phyloP scores from a whole-genome alignment of 1,140 invertebrate species.

The Drosophila truncata region DNA sequence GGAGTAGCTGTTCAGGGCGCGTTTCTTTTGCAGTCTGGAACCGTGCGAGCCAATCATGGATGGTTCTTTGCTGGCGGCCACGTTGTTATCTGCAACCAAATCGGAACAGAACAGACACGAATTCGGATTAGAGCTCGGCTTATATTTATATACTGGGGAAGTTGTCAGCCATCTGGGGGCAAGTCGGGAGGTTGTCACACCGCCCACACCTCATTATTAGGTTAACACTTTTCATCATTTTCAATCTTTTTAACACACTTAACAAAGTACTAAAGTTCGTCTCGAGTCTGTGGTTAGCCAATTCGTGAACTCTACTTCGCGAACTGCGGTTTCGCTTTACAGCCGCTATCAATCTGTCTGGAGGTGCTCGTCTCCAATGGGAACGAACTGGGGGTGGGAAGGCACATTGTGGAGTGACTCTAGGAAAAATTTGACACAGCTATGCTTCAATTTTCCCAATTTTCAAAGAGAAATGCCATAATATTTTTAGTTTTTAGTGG shows the following conservation, averaged over 20 bases:
- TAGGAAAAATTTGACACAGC: slow-evolving; percentile 10
- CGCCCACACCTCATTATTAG: slow-evolving; percentile 25
- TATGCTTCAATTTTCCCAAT: slow-evolving; percentile 9
- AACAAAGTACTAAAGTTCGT: slow-evolving; percentile 35
- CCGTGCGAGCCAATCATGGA: slow-evolving; percentile 63
- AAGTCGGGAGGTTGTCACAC: slow-evolving; percentile 1
- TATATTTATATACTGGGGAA: not conserved
- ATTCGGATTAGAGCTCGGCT: slow-evolving; percentile 29
- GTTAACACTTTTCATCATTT: slow-evolving; percentile 22
- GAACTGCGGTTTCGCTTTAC: slow-evolving; percentile 29
- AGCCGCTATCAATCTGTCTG: slow-evolving; percentile 14
- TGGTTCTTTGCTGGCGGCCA: slow-evolving; percentile 40
- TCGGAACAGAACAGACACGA: slow-evolving; percentile 31
- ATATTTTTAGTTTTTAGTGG: slow-evolving; percentile 4
- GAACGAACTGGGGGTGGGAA: not conserved
- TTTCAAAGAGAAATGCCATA: not conserved
- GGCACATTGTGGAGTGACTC: not conserved
- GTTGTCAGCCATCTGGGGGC: slow-evolving; percentile 17
- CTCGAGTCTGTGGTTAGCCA: slow-evolving; percentile 1
- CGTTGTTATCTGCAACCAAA: slow-evolving; percentile 56
- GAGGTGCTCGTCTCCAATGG: slow-evolving; percentile 20
- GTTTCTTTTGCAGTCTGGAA: slow-evolving; percentile 49
- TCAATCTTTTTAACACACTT: slow-evolving; percentile 28
- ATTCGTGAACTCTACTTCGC: slow-evolving; percentile 22
- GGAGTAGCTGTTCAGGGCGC: slow-evolving; percentile 54